Evolutionary conservation across 2,113 vertebrate species (phyloP).

Genomic region (Marcusenius ussheri): DNA sequence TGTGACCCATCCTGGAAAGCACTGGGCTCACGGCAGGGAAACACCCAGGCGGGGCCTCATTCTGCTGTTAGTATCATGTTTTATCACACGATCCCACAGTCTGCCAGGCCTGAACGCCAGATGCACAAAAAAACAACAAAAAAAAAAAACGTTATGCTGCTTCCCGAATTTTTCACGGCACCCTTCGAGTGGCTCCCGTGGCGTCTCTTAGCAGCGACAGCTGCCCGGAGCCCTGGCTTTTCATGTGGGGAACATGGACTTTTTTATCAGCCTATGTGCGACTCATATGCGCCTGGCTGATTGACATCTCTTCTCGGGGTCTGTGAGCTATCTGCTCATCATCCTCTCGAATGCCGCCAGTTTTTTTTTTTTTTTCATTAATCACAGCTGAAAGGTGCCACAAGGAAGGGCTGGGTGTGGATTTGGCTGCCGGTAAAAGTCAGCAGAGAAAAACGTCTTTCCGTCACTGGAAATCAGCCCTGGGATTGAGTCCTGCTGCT

Average conservation of each 20-base stretch:
- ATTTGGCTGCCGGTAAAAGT: background rate
- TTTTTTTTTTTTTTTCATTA: background rate
- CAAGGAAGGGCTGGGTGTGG: background rate
- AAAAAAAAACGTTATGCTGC: background rate
- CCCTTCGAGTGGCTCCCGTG: background rate
- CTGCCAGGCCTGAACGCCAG: background rate
- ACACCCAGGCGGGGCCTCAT: background rate
- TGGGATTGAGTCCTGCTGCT: background rate
- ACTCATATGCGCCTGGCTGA: background rate
- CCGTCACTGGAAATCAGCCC: background rate
- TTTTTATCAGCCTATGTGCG: background rate
- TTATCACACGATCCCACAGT: slow-evolving; percentile 1
- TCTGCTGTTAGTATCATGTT: slow-evolving; percentile 4
- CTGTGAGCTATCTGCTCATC: background rate
- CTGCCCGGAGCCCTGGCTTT: background rate
- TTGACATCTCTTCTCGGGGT: background rate
- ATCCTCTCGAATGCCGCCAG: background rate
- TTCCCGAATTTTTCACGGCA: background rate
- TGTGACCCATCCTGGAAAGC: background rate
- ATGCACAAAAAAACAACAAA: background rate
- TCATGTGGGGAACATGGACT: background rate
- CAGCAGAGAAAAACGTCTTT: background rate
- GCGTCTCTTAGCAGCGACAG: background rate
- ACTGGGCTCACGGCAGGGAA: background rate
- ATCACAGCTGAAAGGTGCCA: slow-evolving; percentile 1